Base-by-base conservation (phyloP, 2,888 invertebrate genomes). In the Uloborus plumipes region DNA sequence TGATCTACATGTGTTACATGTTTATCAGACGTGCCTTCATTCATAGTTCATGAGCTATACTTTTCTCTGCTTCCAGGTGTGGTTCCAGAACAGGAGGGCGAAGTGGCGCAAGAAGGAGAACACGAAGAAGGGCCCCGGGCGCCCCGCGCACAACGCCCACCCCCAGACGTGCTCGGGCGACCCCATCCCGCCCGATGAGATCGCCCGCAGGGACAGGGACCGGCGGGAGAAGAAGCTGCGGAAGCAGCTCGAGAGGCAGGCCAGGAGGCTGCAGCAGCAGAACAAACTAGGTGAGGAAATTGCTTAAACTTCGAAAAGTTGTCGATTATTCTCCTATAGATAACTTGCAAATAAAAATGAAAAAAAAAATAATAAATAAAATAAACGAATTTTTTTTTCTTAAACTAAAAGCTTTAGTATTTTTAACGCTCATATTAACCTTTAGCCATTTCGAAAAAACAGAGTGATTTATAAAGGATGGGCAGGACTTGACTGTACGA, bases 81-180 rank as follows among this genome's bases (percentile, higher is more conserved):
- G 99, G 99, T 99, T 99, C 91, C 99, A 99, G 91, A 99, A 99
- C 91, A 93, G 99, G 53, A 92, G 99, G 84, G 99, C 99, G 72
- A 99, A 99, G 90, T 99, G 99, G 97, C 93, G 99, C 85, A 99
- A 99, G 91, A 97, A 97, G 90, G 99, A 99, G 90, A 97, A 99
- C 91, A 98, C 98, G 80, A 97, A 97, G 91, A 99, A 99, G 89
- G 98, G 98, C 20, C 99, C 98, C 0, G 98, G 99, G 0, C 93
- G 99, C 89, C 98, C 98, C 61, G 98, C 98, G 9, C 98, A 99
- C 91, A 99, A 98, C 91, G 97, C 98, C 11, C 98, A 98, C 89
- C 98, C 98, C 0, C 97, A 98, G 89, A 96, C 97, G 75, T 98
- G 98, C 90, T 95, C 95, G 86, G 98, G 98, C 11, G 98, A 98